phyloP scores from a whole-genome alignment of 2,888 invertebrate species.

The Drosophila heteroneura region DNA sequence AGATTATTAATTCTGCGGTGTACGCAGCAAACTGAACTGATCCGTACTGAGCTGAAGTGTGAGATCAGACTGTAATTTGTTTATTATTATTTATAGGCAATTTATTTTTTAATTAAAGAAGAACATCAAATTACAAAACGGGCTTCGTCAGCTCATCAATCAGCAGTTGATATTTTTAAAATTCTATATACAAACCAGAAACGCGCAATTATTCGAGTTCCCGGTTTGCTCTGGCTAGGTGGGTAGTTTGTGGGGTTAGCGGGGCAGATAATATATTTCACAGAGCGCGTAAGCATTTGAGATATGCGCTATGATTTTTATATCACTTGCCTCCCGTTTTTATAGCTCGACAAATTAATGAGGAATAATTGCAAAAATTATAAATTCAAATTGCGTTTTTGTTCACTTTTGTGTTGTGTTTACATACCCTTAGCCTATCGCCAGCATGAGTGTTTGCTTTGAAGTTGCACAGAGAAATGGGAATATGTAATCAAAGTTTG shows the following conservation, averaged over 20 bases:
- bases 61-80: slow-evolving; percentile 39
- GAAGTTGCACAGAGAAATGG: neutral
- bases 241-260: neutral
- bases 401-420: slow-evolving; percentile 28
- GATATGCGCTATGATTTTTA: slow-evolving; percentile 68
- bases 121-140: slow-evolving; percentile 33
- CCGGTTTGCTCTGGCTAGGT: slow-evolving; percentile 1
- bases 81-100: slow-evolving; percentile 67
- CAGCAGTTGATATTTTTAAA: slow-evolving; percentile 60
- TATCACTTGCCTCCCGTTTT: slow-evolving; percentile 63
- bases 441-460: neutral
- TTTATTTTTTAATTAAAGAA: slow-evolving; percentile 61
- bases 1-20: slow-evolving; percentile 35
- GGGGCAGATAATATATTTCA: slow-evolving; percentile 38
- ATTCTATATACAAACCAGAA: slow-evolving; percentile 74
- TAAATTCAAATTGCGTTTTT: slow-evolving; percentile 75
- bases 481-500: neutral
- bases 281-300: slow-evolving; percentile 71
- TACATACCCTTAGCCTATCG: slow-evolving; percentile 27
- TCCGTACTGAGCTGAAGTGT: slow-evolving; percentile 27
- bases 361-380: slow-evolving; percentile 78
- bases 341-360: slow-evolving; percentile 71
- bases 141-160: slow-evolving; percentile 58
- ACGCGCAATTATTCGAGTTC: slow-evolving; percentile 59
- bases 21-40: slow-evolving; percentile 25